These are phyloP conservation scores for Montipora sp. DNA, from an alignment of 64 coral and sea anemone species.

Conservation along the genomic window DNA sequence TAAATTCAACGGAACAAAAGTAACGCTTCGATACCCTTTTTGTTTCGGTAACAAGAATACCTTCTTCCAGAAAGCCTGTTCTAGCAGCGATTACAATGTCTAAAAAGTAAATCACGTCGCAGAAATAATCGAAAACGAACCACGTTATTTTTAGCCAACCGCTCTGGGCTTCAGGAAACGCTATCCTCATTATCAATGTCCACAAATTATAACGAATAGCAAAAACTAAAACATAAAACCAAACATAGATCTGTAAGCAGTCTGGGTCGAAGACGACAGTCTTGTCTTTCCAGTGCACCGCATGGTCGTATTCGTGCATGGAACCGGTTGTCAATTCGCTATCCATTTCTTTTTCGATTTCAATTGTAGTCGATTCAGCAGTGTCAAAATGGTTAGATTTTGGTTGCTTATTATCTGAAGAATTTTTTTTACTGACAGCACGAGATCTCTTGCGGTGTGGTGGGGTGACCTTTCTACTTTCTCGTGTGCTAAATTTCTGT, in stretches of 20 bases:
- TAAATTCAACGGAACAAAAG: conserved; percentile 59
- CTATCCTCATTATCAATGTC: conserved; percentile 86
- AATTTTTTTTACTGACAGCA: conserved; percentile 28
- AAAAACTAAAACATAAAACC: conserved; percentile 92
- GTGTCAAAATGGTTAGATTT: not conserved
- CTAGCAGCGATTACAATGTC: conserved; percentile 75
- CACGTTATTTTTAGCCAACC: conserved; percentile 63
- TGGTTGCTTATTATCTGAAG: not conserved
- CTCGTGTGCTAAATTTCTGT: conserved; percentile 96
- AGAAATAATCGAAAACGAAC: conserved; percentile 88
- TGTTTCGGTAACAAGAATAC: conserved; percentile 80
- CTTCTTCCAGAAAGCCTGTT: conserved; percentile 90
- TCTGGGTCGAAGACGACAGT: conserved; percentile 81
- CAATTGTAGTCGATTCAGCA: conserved; percentile 5
- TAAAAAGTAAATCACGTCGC: conserved; percentile 83
- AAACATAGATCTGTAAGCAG: conserved; percentile 81
- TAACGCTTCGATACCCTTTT: conserved; percentile 69
- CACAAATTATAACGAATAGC: conserved; percentile 96
- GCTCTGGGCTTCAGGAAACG: conserved; percentile 82
- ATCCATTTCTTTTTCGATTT: conserved; percentile 73
- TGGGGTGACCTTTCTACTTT: conserved; percentile 66
- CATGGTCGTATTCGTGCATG: conserved; percentile 38
- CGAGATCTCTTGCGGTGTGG: conserved; percentile 13
- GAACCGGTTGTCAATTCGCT: conserved; percentile 55
- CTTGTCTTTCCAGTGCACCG: conserved; percentile 38